These are phyloP conservation scores for Pegoplata infirma DNA, from an alignment of 2,888 invertebrate species.

Conservation along the genomic window DNA sequence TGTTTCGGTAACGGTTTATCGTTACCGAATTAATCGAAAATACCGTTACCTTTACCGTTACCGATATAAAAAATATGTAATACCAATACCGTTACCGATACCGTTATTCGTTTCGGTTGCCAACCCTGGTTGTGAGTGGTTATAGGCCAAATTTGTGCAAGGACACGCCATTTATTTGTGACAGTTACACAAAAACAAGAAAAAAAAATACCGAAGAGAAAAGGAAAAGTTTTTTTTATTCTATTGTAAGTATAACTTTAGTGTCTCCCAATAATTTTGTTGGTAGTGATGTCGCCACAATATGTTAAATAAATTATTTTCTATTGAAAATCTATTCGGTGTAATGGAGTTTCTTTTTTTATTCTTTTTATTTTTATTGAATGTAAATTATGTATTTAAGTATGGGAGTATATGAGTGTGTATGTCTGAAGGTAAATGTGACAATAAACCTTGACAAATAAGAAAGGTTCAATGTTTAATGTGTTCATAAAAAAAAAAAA, in stretches of 20 bases:
- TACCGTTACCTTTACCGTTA: no score
- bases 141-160: slow-evolving; percentile 32
- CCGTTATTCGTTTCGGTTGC: no score
- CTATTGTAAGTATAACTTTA: slow-evolving; percentile 1
- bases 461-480: not conserved
- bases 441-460: slow-evolving; percentile 35
- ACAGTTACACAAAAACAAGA: not conserved
- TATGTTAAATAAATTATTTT: not conserved
- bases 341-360: not conserved
- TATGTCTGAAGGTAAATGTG: not conserved
- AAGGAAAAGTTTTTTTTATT: not conserved
- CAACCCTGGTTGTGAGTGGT: no score
- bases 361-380: not conserved
- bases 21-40: no score
- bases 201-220: not conserved
- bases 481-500: no score
- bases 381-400: not conserved
- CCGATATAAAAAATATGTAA: no score
- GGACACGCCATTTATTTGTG: slow-evolving; percentile 38
- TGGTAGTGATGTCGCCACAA: slow-evolving; percentile 44
- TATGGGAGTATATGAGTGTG: no score
- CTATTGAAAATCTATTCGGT: not conserved
- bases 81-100: no score
- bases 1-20: no score
- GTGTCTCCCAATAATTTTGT: slow-evolving; percentile 21